Conservation (phyloP, 2,113 vertebrate species). For the Tursiops truncatus region DNA sequence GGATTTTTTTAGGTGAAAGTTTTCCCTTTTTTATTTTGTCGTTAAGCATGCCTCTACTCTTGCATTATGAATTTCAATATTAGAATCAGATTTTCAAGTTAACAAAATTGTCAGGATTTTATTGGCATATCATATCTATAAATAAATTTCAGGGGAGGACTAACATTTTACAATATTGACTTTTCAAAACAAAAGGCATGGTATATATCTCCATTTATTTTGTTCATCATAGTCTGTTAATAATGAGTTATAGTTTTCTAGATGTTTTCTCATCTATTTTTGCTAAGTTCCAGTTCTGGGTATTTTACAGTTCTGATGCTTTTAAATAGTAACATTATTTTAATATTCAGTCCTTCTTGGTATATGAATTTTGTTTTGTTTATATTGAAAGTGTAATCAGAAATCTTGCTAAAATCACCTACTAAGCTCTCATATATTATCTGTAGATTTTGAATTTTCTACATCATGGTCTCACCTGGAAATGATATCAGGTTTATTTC, state of each 20-base stretch:
- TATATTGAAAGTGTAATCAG: background rate
- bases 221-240: background rate
- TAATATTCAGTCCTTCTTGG: background rate
- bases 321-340: background rate
- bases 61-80: background rate
- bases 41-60: background rate
- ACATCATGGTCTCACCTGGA: background rate
- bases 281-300: background rate
- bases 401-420: background rate
- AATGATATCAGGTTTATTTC: too few relatives aligned
- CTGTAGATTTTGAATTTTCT: background rate
- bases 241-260: background rate
- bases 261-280: background rate
- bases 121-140: background rate
- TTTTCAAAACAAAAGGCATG: background rate
- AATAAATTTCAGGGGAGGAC: background rate
- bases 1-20: background rate
- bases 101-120: background rate
- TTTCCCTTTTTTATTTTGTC: background rate
- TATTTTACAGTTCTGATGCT: background rate
- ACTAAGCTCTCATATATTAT: background rate
- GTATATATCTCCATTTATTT: background rate
- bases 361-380: background rate
- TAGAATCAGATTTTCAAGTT: background rate
- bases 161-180: background rate